Base-by-base conservation (phyloP, 2,113 vertebrate genomes). In the Trichechus manatus region DNA sequence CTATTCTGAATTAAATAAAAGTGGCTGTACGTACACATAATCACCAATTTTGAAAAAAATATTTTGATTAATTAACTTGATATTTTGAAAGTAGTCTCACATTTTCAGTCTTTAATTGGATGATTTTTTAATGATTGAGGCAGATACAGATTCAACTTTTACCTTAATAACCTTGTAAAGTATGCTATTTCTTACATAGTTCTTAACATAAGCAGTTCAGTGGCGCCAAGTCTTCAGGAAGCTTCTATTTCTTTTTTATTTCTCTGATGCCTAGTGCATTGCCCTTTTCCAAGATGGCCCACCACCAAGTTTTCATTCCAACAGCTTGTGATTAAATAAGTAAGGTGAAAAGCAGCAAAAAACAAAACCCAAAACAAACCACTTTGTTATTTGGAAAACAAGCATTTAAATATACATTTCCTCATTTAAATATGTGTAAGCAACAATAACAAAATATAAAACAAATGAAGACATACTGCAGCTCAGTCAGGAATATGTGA, bases 1-100 rank as follows among this genome's bases (percentile, higher is more conserved):
- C 11, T 42, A 9, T 63, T 95, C 4, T n/a, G 86, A 91, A 44
- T 91, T 79, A 74, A 89, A 59, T 64, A 81, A 70, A 91, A 81
- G 72, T 74, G 9, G 27, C 9, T 91, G 27, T 66, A 53, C 74
- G 64, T 89, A 53, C 14, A 25, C 44, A 89, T 77, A 25, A 56
- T 85, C 56, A 31, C 29, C 25, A 78, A 44, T 78, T 78, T 78
- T 56, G 64, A n/a, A 75, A 39, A 75, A 75, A 42, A 3, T 27
- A 11, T 22, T 42, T 75, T 42, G 72, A 75, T 64, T 85, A 81
- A 81, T 85, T 93, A 93, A 33, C 2, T 17, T 47, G 9, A 78
- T 53, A 78, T 53, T 70, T 64, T 83, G 31, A 44, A 23, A 63
- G 31, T 23, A 74, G 2, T 86, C 3, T 85, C 9, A 53, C 2